phyloP scores from a whole-genome alignment of 2,113 vertebrate genomes.

The Callaeas wilsoni region DNA sequence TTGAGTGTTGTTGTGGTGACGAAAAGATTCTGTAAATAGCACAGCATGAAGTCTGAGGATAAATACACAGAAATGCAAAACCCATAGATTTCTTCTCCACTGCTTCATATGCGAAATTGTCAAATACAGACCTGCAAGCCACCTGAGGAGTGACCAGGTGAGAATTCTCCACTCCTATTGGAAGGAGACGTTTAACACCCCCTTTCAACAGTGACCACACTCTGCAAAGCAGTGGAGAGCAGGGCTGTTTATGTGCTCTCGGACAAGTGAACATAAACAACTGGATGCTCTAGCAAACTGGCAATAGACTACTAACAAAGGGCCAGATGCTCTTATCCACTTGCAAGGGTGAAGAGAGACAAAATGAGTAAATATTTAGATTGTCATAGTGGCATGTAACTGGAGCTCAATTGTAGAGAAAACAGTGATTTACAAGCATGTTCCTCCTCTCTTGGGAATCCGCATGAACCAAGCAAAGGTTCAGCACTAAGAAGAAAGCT shows the following conservation, averaged over 20 bases:
- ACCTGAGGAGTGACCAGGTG: neutral
- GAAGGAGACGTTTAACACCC: neutral
- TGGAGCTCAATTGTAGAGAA: neutral
- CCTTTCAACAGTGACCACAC: neutral
- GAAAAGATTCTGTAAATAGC: neutral
- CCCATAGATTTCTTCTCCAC: neutral
- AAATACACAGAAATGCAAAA: neutral
- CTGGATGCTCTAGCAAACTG: neutral
- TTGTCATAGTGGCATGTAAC: constrained; percentile 15
- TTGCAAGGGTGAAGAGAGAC: constrained; percentile 9
- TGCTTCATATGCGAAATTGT: neutral
- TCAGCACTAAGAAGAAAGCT: neutral
- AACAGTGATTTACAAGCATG: neutral
- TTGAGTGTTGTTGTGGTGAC: neutral
- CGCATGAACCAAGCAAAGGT: neutral
- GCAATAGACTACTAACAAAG: neutral
- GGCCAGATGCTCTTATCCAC: constrained; percentile 36
- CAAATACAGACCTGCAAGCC: neutral
- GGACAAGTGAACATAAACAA: neutral
- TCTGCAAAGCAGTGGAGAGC: neutral
- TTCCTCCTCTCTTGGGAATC: neutral
- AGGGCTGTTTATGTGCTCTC: neutral
- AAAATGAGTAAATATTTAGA: constrained; percentile 46
- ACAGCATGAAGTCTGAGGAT: neutral
- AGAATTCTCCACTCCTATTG: neutral